Base-by-base conservation (phyloP, 2,113 vertebrate genomes). In the Euleptes europaea region DNA sequence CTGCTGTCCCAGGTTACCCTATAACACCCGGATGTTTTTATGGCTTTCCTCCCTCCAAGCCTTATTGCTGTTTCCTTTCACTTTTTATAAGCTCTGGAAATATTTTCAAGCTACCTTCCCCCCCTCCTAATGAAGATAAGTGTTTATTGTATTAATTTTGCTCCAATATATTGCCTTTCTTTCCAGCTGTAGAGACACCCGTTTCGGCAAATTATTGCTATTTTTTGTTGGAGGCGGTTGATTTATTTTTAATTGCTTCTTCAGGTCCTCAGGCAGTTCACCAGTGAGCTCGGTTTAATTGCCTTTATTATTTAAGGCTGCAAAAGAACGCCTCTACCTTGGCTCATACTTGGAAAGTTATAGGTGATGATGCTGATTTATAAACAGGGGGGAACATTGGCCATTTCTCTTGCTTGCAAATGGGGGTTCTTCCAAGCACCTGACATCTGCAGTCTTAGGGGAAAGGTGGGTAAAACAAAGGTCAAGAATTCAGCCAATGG, bases 191-290 rank as follows among this genome's bases (percentile, higher is more conserved):
- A 1, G 94, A 93, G 91, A 88, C 87, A 94, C 90, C 90, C 91
- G 82, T 94, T 90, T 91, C 85, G 63, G 75, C 90, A 88, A 94
- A 94, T 92, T 93, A 94, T 91, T 94, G 91, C 94, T 88, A 86
- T 90, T 92, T 92, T n/a, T 95, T 94, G 88, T 94, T 93, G 81
- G 86, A 91, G 88, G 91, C 71, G 71, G 71, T 78, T 89, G 90
- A 92, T 95, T 95, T 95, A 93, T 92, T 95, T 96, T 95, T 95
- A 94, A 94, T 95, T 94, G 92, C 87, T 89, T 93, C 83, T 90
- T 90, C 87, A 78, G 89, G 92, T 93, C 84, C 92, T 81, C 77
- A 91, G 91, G 89, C 89, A 88, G 83, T 90, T 92, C 91, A 84
- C 85, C 60, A 86, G 26, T 63, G 19, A 49, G 74, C 44, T 88